A percentile compares a stretch with the other conserved stretches of the same genome.
Conservation (phyloP, 64 coral and sea anemone genomes). For the Pachyseris speciosa region DNA sequence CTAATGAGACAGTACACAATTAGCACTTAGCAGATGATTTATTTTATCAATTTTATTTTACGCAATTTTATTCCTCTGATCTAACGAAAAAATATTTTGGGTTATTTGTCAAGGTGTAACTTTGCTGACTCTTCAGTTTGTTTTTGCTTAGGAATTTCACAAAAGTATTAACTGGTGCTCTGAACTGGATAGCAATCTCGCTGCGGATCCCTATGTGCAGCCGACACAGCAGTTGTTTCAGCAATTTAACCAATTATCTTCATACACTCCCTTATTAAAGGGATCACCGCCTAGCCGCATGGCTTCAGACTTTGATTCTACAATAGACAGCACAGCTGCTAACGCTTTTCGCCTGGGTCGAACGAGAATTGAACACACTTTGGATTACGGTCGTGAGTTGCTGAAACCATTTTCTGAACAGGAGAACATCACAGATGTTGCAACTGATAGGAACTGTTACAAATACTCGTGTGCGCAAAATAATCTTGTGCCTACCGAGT, state of each 20-base stretch:
- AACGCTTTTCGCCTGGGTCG: too few species aligned
- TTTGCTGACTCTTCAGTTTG: neutral
- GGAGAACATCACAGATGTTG: neutral
- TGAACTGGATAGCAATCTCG: neutral
- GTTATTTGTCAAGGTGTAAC: too few species aligned
- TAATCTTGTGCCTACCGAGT: neutral
- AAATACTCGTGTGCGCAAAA: neutral
- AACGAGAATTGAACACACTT: neutral
- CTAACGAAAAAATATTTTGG: too few species aligned
- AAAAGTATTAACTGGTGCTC: conserved; percentile 33
- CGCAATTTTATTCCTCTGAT: too few species aligned
- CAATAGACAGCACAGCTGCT: neutral
- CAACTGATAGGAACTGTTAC: neutral
- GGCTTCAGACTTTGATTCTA: neutral
- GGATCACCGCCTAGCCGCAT: neutral
- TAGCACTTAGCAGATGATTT: too few species aligned
- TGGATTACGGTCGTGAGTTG: neutral
- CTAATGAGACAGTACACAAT: too few species aligned
- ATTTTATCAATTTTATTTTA: too few species aligned
- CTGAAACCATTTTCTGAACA: neutral
- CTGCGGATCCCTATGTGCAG: neutral
- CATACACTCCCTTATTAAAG: neutral
- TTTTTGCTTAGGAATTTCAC: neutral
- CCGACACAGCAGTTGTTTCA: neutral
- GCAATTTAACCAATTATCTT: neutral